A percentile compares a stretch with the other conserved stretches of the same genome.
These are phyloP conservation scores for Phataginus tetradactyla DNA, from an alignment of 2,797 vertebrate genomes.

Conservation along the genomic window DNA sequence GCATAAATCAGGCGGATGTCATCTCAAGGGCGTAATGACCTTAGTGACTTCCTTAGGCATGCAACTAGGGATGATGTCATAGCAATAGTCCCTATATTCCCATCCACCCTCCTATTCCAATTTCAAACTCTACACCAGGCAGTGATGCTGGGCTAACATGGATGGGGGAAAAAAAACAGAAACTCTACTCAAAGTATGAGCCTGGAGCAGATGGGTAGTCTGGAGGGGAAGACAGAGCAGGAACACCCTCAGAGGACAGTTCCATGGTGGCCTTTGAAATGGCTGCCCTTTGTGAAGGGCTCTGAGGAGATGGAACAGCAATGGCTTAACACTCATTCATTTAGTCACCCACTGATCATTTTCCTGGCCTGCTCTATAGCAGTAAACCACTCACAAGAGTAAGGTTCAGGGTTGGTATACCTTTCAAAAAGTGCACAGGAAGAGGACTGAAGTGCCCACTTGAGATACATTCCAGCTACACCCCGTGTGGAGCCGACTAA, in stretches of 20 bases:
- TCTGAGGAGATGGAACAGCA: neutral
- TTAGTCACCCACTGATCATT: neutral
- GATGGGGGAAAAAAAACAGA: neutral
- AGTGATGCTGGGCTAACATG: neutral
- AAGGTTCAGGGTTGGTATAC: neutral
- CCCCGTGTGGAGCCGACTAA: neutral
- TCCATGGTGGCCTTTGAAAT: neutral
- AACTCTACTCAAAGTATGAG: neutral
- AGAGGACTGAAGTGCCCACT: neutral
- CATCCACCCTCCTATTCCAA: neutral
- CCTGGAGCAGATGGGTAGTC: neutral
- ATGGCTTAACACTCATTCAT: neutral
- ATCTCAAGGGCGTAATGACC: neutral
- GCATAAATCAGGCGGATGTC: neutral
- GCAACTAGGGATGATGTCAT: neutral
- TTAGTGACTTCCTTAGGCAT: conserved; percentile 14
- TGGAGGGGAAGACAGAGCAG: neutral
- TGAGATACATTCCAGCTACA: conserved; percentile 37
- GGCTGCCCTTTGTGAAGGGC: neutral
- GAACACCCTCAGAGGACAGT: neutral
- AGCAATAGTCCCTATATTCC: neutral
- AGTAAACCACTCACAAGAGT: neutral
- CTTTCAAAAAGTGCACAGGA: conserved; percentile 11
- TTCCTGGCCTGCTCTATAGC: neutral
- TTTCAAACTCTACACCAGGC: neutral